A percentile compares a stretch with the other conserved stretches of the same genome.
Conservation (phyloP, 2,888 invertebrate species). For the Xanthorhoe spadicearia region DNA sequence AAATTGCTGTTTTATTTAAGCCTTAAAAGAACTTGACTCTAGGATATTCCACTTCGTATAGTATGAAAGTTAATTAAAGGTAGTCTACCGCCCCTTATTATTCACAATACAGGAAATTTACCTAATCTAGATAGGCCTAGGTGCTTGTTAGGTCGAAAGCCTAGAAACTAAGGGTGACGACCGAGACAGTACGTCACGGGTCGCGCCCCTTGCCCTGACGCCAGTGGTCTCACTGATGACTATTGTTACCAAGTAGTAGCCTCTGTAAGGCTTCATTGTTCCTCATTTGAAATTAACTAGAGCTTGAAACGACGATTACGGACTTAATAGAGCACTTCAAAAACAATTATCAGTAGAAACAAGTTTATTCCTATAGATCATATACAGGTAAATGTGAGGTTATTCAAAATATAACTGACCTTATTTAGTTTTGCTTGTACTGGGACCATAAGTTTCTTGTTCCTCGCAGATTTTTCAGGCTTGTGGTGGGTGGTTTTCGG, state of each 20-base stretch:
- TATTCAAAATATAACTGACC: not conserved
- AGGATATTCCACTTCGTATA: too few species aligned
- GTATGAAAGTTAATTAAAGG: too few species aligned
- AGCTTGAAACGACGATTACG: not conserved
- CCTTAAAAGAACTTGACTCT: not conserved
- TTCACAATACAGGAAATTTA: not conserved
- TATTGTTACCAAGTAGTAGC: conserved; percentile 2
- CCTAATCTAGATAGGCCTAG: not conserved
- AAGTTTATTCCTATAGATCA: conserved; percentile 26
- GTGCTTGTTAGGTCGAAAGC: conserved; percentile 5
- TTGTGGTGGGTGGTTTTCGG: conserved; percentile 47
- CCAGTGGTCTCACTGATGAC: conserved; percentile 31
- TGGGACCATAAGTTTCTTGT: conserved; percentile 44
- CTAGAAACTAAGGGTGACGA: conserved; percentile 39
- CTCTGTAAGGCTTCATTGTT: conserved; percentile 49
- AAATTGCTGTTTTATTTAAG: conserved; percentile 11
- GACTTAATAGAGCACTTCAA: not conserved
- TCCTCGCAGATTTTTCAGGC: conserved; percentile 55
- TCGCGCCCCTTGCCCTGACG: conserved; percentile 42
- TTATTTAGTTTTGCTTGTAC: conserved; percentile 3
- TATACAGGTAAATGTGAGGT: not conserved
- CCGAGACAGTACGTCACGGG: conserved; percentile 45
- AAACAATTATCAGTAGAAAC: not conserved
- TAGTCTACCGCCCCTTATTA: not conserved
- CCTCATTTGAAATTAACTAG: not conserved